Percentiles rank a stretch among this genome's conserved stretches.
These are phyloP conservation scores for Onychomys torridus DNA, from an alignment of 2,797 vertebrate genomes.

Conservation along the genomic window DNA sequence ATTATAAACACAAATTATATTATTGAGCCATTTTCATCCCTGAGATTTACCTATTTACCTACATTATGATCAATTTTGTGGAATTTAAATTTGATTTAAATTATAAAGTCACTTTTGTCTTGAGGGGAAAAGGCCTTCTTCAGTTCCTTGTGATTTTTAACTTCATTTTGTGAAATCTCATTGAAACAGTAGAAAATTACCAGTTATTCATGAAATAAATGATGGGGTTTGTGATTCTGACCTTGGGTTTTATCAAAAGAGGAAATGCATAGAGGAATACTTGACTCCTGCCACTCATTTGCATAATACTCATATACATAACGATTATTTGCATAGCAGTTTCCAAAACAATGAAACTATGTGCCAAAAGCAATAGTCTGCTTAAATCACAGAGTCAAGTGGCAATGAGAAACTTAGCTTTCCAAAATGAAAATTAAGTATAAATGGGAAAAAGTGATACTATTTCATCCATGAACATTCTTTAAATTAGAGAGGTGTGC, in stretches of 20 bases:
- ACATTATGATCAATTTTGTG: neutral
- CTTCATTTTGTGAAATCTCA: conserved; percentile 52
- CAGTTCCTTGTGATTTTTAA: neutral
- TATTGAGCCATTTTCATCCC: conserved; percentile 41
- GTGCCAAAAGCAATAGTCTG: neutral
- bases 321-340: neutral
- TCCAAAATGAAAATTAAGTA: conserved; percentile 16
- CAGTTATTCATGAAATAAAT: conserved; percentile 40
- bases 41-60: neutral
- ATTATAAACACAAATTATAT: neutral
- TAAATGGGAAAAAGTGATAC: neutral
- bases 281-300: neutral
- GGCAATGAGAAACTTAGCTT: neutral
- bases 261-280: neutral
- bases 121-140: neutral
- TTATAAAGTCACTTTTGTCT: conserved; percentile 17
- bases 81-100: conserved; percentile 40
- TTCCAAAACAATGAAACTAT: conserved; percentile 10
- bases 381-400: neutral
- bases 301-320: neutral
- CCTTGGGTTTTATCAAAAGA: neutral
- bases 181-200: conserved; percentile 43
- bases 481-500: neutral
- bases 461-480: conserved; percentile 5
- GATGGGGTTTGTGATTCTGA: conserved; percentile 36